phyloP scores from a whole-genome alignment of 2,113 vertebrate species.

The Fregetta grallaria region DNA sequence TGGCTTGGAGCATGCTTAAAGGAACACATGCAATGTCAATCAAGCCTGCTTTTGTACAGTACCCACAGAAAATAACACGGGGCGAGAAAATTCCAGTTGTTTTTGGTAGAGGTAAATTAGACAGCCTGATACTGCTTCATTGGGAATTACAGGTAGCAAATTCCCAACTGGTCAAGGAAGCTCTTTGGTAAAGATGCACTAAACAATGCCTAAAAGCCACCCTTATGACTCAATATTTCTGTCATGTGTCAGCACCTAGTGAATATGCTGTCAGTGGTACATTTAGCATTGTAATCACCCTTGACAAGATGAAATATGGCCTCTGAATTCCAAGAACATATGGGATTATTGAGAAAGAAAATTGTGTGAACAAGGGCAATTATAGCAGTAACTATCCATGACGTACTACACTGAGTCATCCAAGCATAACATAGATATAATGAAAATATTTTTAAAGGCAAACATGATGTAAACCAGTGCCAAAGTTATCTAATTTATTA shows the following conservation, averaged over 20 bases:
- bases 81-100: not conserved
- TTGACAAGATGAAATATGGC: conserved; percentile 59
- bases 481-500: conserved; percentile 48
- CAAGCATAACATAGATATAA: conserved; percentile 28
- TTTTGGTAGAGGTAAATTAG: not conserved
- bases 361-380: conserved; percentile 63
- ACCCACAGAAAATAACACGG: not conserved
- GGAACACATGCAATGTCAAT: not conserved
- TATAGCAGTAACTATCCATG: conserved; percentile 53
- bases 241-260: not conserved
- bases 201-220: not conserved
- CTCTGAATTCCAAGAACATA: conserved; percentile 37
- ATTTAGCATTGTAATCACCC: not conserved
- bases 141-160: not conserved
- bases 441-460: conserved; percentile 58
- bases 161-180: not conserved
- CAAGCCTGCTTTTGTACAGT: not conserved
- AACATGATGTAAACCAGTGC: conserved; percentile 42
- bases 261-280: not conserved
- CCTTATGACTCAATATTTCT: not conserved
- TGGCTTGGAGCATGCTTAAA: not conserved
- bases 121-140: not conserved
- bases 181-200: not conserved
- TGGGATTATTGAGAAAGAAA: conserved; percentile 64
- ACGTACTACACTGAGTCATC: not conserved